A percentile compares a stretch with the other conserved stretches of the same genome.
phyloP scores from a whole-genome alignment of 2,888 invertebrate genomes.

The Chloroclysta siterata region DNA sequence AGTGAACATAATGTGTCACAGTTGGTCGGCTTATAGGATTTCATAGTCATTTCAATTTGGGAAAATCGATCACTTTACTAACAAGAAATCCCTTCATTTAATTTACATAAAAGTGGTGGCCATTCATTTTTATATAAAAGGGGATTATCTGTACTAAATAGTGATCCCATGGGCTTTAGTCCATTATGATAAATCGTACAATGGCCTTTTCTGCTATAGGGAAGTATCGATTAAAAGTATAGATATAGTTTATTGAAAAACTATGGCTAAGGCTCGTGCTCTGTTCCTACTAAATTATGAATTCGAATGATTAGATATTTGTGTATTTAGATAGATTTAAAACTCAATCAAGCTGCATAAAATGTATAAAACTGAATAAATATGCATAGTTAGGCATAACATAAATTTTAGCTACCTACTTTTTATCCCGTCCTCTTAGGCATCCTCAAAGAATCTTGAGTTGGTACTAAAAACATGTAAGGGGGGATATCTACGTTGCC shows the following conservation, averaged over 20 bases:
- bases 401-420: too few species aligned
- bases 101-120: conserved; percentile 78
- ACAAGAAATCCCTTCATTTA: conserved; percentile 71
- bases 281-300: not conserved
- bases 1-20: conserved; percentile 44
- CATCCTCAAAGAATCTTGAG: too few species aligned
- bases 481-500: too few species aligned
- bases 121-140: conserved; percentile 80
- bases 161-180: conserved; percentile 71
- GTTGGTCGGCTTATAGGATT: conserved; percentile 62
- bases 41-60: conserved; percentile 51
- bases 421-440: too few species aligned
- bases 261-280: conserved; percentile 15
- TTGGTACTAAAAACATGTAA: too few species aligned
- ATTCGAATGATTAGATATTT: not conserved
- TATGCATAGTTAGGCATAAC: too few species aligned
- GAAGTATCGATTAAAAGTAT: conserved; percentile 47
- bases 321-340: not conserved
- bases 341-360: too few species aligned
- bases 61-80: conserved; percentile 62
- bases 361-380: too few species aligned
- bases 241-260: conserved; percentile 33
- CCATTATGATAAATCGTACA: conserved; percentile 62
- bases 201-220: conserved; percentile 53
- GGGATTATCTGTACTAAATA: conserved; percentile 77